These are phyloP conservation scores for Enteromius unitaeniatus DNA, from an alignment of 2,797 vertebrate species.

Conservation along the genomic window DNA sequence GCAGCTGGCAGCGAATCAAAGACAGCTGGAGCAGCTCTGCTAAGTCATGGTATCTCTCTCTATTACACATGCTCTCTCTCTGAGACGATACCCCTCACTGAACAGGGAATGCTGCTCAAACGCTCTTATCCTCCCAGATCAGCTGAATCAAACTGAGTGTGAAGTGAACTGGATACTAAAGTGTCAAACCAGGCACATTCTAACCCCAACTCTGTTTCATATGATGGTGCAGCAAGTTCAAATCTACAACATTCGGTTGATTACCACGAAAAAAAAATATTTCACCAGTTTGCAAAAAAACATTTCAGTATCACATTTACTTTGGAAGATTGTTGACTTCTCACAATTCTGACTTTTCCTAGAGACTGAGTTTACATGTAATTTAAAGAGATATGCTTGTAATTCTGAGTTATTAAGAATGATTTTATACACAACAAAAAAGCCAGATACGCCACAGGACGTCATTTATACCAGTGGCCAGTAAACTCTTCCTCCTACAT, in stretches of 20 bases:
- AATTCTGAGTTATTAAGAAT: no score
- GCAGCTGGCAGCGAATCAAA: conserved; percentile 5
- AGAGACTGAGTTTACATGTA: no score
- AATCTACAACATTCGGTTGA: not conserved
- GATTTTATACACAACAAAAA: no score
- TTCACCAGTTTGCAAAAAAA: not conserved
- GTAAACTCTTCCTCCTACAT: no score
- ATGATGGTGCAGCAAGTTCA: not conserved
- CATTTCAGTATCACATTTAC: not conserved
- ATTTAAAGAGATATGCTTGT: no score
- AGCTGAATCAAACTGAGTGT: conserved; percentile 1
- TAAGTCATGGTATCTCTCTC: not conserved
- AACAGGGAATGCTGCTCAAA: not conserved
- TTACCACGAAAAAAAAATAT: not conserved
- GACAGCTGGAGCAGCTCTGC: conserved; percentile 11
- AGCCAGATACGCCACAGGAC: no score
- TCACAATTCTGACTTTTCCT: no score
- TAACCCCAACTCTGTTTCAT: not conserved
- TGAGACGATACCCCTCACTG: not conserved
- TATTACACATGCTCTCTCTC: not conserved
- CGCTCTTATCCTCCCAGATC: conserved; percentile 6
- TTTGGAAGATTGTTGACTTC: no score
- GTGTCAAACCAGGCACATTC: not conserved
- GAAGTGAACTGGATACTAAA: conserved; percentile 2
- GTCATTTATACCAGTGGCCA: no score